Evolutionary conservation across 2,888 invertebrate species (phyloP).

Genomic region (Automeris io): DNA sequence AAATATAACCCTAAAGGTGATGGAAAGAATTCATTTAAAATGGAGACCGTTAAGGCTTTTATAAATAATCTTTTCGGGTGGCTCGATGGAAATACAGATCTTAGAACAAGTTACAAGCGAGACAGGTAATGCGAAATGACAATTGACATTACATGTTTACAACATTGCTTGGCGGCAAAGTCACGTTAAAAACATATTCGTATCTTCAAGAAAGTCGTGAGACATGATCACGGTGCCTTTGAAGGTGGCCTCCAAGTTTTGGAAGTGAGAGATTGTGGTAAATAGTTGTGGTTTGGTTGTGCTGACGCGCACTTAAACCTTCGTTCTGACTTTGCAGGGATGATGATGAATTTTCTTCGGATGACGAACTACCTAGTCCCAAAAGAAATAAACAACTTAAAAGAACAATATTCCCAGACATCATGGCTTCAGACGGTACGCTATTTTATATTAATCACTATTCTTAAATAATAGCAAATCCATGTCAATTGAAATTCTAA

Average conservation of each 20-base stretch:
- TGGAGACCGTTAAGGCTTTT: slow-evolving; percentile 65
- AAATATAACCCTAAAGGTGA: slow-evolving; percentile 32
- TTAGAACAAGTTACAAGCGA: slow-evolving; percentile 58
- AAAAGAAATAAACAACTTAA: slow-evolving; percentile 55
- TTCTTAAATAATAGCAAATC: slow-evolving; percentile 4
- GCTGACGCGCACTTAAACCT: neutral
- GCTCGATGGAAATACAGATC: slow-evolving; percentile 43
- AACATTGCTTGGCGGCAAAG: slow-evolving; percentile 71
- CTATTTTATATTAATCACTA: neutral
- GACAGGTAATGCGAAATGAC: slow-evolving; percentile 67
- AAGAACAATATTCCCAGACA: slow-evolving; percentile 49
- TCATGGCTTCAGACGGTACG: slow-evolving; percentile 52
- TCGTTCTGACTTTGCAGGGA: slow-evolving; percentile 41
- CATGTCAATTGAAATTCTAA: neutral
- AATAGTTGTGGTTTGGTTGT: neutral
- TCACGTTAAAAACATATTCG: slow-evolving; percentile 29
- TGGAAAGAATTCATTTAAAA: slow-evolving; percentile 55
- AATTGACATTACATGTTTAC: slow-evolving; percentile 66
- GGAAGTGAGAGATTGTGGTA: slow-evolving; percentile 42
- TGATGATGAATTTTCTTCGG: slow-evolving; percentile 56
- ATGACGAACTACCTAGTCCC: slow-evolving; percentile 56
- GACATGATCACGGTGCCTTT: slow-evolving; percentile 56
- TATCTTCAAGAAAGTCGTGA: slow-evolving; percentile 14
- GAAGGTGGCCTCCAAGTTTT: slow-evolving; percentile 56
- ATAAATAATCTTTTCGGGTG: slow-evolving; percentile 58